phyloP scores from a whole-genome alignment of 2,797 vertebrate genomes.

The Rhabdomys pumilio region DNA sequence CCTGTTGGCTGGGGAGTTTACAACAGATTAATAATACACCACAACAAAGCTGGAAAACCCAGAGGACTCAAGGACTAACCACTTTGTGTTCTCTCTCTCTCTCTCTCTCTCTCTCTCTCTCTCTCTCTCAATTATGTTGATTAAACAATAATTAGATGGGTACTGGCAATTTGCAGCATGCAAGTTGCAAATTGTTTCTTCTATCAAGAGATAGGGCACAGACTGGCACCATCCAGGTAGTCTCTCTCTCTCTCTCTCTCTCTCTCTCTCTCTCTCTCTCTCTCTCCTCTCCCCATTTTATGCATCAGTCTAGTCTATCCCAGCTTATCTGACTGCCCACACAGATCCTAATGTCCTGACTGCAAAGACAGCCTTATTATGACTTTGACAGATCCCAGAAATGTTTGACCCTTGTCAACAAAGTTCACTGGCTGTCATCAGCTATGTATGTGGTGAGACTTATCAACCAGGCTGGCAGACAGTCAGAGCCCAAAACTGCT shows the following conservation, averaged over 20 bases:
- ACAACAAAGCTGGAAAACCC: not conserved
- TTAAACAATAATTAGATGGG: slow-evolving; percentile 76
- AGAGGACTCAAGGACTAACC: not conserved
- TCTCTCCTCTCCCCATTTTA: too few species aligned
- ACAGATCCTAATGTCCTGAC: not conserved
- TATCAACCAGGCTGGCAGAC: not conserved
- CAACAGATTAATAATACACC: not conserved
- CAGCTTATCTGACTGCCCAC: not conserved
- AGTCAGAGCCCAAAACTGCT: not conserved
- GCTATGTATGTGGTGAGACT: not conserved
- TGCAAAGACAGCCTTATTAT: not conserved
- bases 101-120: too few species aligned
- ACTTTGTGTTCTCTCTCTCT: not conserved
- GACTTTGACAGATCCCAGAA: slow-evolving; percentile 32
- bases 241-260: not conserved
- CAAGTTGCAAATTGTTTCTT: slow-evolving; percentile 73
- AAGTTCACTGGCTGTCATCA: not conserved
- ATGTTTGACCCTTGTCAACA: slow-evolving; percentile 4
- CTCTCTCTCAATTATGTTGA: slow-evolving; percentile 68
- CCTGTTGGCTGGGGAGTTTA: not conserved
- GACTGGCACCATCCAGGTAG: slow-evolving; percentile 49
- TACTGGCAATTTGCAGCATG: slow-evolving; percentile 66
- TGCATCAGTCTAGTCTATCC: not conserved
- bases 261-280: too few species aligned
- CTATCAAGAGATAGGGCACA: slow-evolving; percentile 72